A percentile compares a stretch with the other conserved stretches of the same genome.
phyloP scores from a whole-genome alignment of 2,797 vertebrate genomes.

The Scarus forsteni region DNA sequence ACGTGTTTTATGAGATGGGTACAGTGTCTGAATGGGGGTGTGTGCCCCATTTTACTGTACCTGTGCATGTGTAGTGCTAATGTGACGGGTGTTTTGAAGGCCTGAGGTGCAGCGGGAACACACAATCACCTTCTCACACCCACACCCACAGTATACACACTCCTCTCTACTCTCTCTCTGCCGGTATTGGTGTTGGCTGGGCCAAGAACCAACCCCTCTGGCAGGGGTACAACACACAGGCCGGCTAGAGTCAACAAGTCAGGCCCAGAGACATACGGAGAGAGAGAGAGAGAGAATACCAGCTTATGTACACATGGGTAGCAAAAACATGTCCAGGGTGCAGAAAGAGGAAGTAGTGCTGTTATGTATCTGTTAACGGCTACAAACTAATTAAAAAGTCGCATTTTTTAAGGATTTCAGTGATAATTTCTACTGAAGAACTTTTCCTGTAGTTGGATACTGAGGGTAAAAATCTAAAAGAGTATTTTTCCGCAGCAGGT shows the following conservation, averaged over 20 bases:
- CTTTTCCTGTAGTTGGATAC: constrained; percentile 8
- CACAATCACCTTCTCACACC: constrained; percentile 34
- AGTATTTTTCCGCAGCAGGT: constrained; percentile 23
- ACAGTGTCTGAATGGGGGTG: constrained; percentile 19
- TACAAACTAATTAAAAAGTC: neutral
- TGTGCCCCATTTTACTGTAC: constrained; percentile 32
- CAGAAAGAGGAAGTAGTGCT: neutral
- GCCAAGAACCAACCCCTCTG: constrained; percentile 68
- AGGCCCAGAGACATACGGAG: constrained; percentile 66
- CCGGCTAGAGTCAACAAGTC: constrained; percentile 81
- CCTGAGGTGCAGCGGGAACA: constrained; percentile 47
- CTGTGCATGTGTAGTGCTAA: constrained; percentile 4
- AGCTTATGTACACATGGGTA: constrained; percentile 54
- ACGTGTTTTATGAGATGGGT: constrained; percentile 32
- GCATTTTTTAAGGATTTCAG: too few species aligned
- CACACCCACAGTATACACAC: constrained; percentile 24
- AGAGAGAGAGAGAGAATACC: constrained; percentile 15
- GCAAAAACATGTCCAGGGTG: constrained; percentile 53
- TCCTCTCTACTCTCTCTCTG: constrained; percentile 59
- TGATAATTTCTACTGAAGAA: neutral
- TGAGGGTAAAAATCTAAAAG: neutral
- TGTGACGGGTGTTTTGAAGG: constrained; percentile 30
- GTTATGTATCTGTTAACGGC: constrained; percentile 1
- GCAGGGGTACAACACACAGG: constrained; percentile 74
- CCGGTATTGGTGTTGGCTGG: constrained; percentile 58